Base-by-base conservation (phyloP, 2,797 vertebrate genomes). In the Enteromius radiatus region DNA sequence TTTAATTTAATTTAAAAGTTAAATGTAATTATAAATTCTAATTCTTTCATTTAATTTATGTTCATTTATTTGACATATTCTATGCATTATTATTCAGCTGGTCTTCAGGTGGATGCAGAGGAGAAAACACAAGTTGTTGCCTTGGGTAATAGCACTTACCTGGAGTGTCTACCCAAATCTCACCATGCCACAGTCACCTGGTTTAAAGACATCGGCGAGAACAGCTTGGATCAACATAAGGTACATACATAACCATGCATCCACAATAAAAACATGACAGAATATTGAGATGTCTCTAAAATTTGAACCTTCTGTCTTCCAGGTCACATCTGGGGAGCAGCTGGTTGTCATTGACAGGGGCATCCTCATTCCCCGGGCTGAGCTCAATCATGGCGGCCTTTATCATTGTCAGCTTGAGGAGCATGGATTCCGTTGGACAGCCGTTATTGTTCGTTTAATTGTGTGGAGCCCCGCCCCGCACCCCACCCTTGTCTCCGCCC, bases 401-500 rank as follows among this genome's bases (percentile, higher is more conserved):
- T 96, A 96, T 88, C 94, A 95, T 90, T 96, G 95, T 88, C 94
- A 95, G 89, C 92, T 96, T 81, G 95, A 96, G 89, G 95, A 96
- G 87, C 95, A 95, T 6, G 93, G 94, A 52, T 96, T 95, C 86
- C 93, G 92, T 86, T 96, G 95, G 95, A 96, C 93, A 0, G 93
- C 94, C 0, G 92, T 95, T 71, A 94, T 91, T 0, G 90, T 96
- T 69, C 93, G 88, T 69, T 91, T 96, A 21, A 86, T 88, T 0
- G 93, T 96, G 78, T 93, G 93, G 92, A 93, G 92, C 87, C 88
- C 94, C n/a, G 86, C 89, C 0, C 89, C 89, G 82, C 89, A 86
- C 45, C 89, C 85, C 11, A 73, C 41, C 3, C 59, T 38, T 26
- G 86, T 76, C 74, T 65, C 77, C 23, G 14, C 74, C 26, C 91